Base-by-base conservation (phyloP, 2,888 invertebrate species). In the Nephrotoma appendiculata region DNA sequence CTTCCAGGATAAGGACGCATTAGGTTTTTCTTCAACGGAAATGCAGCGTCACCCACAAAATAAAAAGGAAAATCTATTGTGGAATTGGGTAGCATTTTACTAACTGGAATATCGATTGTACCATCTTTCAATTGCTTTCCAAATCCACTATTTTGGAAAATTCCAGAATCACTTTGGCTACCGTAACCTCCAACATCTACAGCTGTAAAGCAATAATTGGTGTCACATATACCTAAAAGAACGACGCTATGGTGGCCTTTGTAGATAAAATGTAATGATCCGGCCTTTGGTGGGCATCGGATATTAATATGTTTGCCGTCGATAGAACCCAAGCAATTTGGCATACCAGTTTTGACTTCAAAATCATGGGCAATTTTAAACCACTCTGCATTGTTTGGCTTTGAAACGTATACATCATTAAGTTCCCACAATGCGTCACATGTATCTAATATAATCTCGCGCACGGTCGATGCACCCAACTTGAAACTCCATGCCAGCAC, bases 1-100 rank as follows among this genome's bases (percentile, higher is more conserved):
- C 0, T 83, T 9, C 87, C 88, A n/a, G 88, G 86, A 86, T 86
- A 87, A 11, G 86, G 87, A n/a, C 48, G 41, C 86, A 87, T 87
- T 41, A 87, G 6, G 83, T 87, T 87, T 48, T 19, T 71, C 7
- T 83, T 83, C 31, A 87, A 45, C 0, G 87, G 87, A 84, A 87
- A 88, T 42, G 87, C 86, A 19, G 87, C 86, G 31, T 88, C 86
- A 41, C 52, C 88, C 31, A 87, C 87, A 52, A 87, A 87, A 52
- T 83, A 87, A 45, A 87, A 85, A 6, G 87, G 88, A 11, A 86
- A 87, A 45, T 85, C 41, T 83, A 41, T 83, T 6, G 9, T 41
- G 11, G 41, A 83, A 41, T 83, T 41, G 6, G 12, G 83, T 11
- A 83, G 83, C 83, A 83, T 83, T 83, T 19, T 83, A 41, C 83